Evolutionary conservation across 2,797 vertebrate genomes (phyloP), one percentile per base, ranked within the genome.

Genomic region (Labeo calbasu): DNA sequence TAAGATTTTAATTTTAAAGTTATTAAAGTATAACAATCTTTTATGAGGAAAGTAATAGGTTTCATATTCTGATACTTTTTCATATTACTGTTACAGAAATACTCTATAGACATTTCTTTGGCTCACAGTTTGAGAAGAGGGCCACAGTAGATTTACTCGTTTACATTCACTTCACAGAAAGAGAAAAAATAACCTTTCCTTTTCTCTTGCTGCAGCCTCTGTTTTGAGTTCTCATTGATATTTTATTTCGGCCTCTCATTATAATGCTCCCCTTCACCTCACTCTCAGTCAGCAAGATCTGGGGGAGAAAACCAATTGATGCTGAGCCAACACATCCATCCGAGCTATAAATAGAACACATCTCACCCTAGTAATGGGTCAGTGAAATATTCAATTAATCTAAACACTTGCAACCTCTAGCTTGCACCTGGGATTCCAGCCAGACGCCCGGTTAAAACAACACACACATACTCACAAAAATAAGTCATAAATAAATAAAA

Each of bases 331-430:
- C 40, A 68, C 76, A 75, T 83, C 69, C 51, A 69, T 83, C 40
- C 69, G 40, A 14, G 43, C 85, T 86, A 86, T 59, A 86, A 84
- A 86, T 86, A 84, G 85, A 80, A 59, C 46, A 23, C 70, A 59
- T 36, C 78, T 83, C 81, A 48, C 40, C 59, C 69, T 79, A 69
- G 73, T 78, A 83, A 84, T 69, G 77, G 55, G 65, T 66, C 43
- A 66, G 70, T 73, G 68, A 83, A 83, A 84, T 80, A 61, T 83
- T 86, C 59, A 76, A 80, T 86, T 83, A 59, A 79, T 84, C 70
- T 69, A 69, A 79, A 86, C 85, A 83, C 80, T 79, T 79, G 66
- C 55, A 55, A 78, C 79, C 59, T 71, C 73, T 83, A 59, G n/a
- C 70, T 69, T 76, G 46, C 5, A 48, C 80, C 36, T 76, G 76